phyloP scores from a whole-genome alignment of 2,888 invertebrate genomes.

The Cheilosia scutellata region DNA sequence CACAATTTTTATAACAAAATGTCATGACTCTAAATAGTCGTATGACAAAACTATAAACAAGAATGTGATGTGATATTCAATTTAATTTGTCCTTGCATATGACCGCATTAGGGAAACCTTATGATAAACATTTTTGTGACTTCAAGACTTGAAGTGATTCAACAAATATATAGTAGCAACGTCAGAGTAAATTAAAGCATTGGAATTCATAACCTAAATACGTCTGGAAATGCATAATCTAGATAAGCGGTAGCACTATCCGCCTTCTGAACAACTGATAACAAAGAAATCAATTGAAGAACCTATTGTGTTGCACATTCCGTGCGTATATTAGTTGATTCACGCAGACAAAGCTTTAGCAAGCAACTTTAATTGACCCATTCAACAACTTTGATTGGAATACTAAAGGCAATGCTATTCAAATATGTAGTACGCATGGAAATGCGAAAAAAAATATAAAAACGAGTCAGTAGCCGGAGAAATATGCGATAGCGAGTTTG shows the following conservation, averaged over 20 bases:
- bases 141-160: slow-evolving; percentile 8
- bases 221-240: slow-evolving; percentile 23
- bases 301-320: slow-evolving; percentile 21
- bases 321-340: slow-evolving; percentile 47
- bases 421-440: slow-evolving; percentile 58
- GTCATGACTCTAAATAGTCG: not conserved
- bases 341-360: slow-evolving; percentile 51
- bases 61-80: not conserved
- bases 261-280: slow-evolving; percentile 23
- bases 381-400: slow-evolving; percentile 70
- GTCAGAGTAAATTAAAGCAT: not conserved
- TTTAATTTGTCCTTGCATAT: not conserved
- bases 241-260: not conserved
- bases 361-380: slow-evolving; percentile 70
- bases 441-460: slow-evolving; percentile 42
- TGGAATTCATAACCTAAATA: not conserved
- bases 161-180: not conserved
- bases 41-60: not conserved
- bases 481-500: slow-evolving; percentile 1
- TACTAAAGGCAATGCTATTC: slow-evolving; percentile 66
- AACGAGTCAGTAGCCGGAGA: slow-evolving; percentile 14
- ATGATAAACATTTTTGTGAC: not conserved
- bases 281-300: slow-evolving; percentile 47
- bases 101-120: slow-evolving; percentile 22
- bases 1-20: not conserved